Percentiles rank a stretch among this genome's conserved stretches.
phyloP scores from a whole-genome alignment of 2,113 vertebrate genomes.

The Macaca mulatta region DNA sequence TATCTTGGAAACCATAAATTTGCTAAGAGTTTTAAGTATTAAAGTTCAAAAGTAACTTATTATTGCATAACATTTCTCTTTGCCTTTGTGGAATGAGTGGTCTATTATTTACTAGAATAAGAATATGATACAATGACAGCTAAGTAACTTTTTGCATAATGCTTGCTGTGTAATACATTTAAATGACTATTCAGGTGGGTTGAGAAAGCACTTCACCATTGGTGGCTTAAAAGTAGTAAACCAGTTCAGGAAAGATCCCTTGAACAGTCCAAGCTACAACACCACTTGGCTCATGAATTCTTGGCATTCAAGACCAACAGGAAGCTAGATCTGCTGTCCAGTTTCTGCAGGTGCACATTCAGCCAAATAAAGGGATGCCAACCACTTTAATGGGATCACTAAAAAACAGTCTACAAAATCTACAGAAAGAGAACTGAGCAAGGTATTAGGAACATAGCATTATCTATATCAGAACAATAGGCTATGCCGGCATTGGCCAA shows the following conservation, averaged over 20 bases:
- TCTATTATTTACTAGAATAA: background rate
- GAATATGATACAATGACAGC: background rate
- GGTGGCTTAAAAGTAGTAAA: background rate
- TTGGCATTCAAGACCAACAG: background rate
- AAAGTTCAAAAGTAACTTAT: slow-evolving; percentile 56
- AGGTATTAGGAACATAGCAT: background rate
- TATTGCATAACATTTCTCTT: slow-evolving; percentile 48
- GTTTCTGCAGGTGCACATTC: background rate
- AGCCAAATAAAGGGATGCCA: background rate
- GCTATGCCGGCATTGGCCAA: background rate
- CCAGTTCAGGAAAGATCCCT: background rate
- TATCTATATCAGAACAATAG: background rate
- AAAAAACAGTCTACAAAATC: background rate
- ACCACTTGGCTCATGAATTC: background rate
- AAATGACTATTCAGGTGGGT: background rate
- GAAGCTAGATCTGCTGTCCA: background rate
- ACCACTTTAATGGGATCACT: background rate
- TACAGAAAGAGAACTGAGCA: background rate
- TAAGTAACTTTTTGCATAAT: slow-evolving; percentile 6
- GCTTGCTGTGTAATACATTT: background rate
- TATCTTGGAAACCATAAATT: slow-evolving; percentile 47
- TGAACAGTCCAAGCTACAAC: background rate
- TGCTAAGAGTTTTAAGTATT: background rate
- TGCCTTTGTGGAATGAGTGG: background rate
- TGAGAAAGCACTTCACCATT: background rate